A percentile compares a stretch with the other conserved stretches of the same genome.
These are phyloP conservation scores for Zapornia atra DNA, from an alignment of 2,113 vertebrate genomes.

Conservation along the genomic window DNA sequence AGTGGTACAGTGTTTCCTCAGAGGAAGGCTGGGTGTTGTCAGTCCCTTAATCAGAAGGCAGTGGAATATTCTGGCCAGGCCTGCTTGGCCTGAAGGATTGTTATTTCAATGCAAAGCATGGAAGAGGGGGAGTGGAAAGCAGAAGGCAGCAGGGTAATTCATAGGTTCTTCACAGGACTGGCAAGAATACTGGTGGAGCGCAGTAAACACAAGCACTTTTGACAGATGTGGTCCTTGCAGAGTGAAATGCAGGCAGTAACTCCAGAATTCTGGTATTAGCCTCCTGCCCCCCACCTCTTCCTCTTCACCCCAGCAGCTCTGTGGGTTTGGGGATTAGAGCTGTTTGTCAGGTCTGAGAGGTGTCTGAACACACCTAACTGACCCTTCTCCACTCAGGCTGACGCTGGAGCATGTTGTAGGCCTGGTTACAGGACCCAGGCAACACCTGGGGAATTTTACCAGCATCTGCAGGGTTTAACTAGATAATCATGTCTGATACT, in stretches of 20 bases:
- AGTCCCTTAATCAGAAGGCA: neutral
- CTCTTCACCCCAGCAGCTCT: neutral
- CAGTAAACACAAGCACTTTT: neutral
- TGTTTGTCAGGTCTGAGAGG: neutral
- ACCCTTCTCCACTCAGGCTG: neutral
- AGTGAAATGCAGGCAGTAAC: neutral
- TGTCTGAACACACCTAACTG: neutral
- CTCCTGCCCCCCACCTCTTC: neutral
- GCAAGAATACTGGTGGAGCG: neutral
- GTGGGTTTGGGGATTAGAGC: neutral
- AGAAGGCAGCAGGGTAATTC: neutral
- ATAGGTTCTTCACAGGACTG: neutral
- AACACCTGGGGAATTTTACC: neutral
- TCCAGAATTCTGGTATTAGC: neutral
- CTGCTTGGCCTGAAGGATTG: neutral
- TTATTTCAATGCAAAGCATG: neutral
- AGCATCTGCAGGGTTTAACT: neutral
- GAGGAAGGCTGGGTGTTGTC: neutral
- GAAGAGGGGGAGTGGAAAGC: neutral
- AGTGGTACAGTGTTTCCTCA: neutral
- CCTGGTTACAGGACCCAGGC: neutral
- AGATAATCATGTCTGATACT: neutral
- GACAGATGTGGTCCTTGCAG: neutral
- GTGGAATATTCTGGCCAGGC: neutral
- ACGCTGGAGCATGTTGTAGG: neutral